A percentile compares a stretch with the other conserved stretches of the same genome.
phyloP scores from a whole-genome alignment of 2,888 invertebrate genomes.

The Microctonus hyperodae region DNA sequence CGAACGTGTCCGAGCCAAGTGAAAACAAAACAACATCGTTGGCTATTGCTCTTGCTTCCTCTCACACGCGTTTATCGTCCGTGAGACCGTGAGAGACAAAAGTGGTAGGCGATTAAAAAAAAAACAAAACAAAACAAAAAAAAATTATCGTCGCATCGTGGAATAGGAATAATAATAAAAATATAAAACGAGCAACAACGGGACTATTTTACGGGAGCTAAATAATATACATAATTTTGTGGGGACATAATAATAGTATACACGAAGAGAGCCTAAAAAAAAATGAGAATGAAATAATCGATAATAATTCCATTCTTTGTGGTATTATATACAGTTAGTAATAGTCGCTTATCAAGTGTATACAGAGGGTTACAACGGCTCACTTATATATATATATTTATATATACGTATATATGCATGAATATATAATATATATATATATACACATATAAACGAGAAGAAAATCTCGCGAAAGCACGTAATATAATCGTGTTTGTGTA shows the following conservation, averaged over 20 bases:
- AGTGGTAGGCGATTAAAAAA: neutral
- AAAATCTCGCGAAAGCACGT: conserved; percentile 23
- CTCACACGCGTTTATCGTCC: neutral
- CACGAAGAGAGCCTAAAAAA: neutral
- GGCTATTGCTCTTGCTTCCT: conserved; percentile 1
- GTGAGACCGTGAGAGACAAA: conserved; percentile 3
- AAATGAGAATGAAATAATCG: conserved; percentile 13
- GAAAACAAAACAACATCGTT: conserved; percentile 25
- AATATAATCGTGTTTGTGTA: conserved; percentile 25
- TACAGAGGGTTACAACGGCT: neutral
- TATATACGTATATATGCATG: conserved; percentile 5
- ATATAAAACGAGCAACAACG: neutral
- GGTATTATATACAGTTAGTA: neutral
- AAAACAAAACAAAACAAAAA: neutral
- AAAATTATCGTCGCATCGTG: neutral
- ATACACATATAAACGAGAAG: conserved; percentile 2
- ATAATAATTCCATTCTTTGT: neutral
- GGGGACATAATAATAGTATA: conserved; percentile 2
- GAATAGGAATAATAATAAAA: neutral
- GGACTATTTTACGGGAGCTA: neutral
- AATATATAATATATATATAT: too few relatives aligned
- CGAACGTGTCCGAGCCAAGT: conserved; percentile 26
- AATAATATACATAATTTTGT: neutral
- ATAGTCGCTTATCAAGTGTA: neutral
- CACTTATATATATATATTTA: conserved; percentile 6